phyloP scores from a whole-genome alignment of 2,113 vertebrate genomes.

The Polyodon spathula region DNA sequence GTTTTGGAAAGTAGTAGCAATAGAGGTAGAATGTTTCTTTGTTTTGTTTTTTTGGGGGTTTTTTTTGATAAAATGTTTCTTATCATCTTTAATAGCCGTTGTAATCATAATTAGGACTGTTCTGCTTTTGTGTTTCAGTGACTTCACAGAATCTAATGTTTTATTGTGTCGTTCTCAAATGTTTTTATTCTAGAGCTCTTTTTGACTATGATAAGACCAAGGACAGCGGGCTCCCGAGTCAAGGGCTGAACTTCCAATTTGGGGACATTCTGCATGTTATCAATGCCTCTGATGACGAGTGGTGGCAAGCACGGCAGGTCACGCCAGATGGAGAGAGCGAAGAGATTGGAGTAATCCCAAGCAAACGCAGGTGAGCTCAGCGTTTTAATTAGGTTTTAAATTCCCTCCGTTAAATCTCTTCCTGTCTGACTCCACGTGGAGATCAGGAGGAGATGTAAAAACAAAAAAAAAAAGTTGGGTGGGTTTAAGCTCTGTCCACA shows the following conservation, averaged over 20 bases:
- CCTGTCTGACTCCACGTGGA: not conserved
- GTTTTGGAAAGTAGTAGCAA: no score
- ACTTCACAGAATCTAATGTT: no score
- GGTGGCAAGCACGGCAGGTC: slow-evolving; percentile 72
- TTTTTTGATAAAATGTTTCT: no score
- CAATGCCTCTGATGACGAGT: slow-evolving; percentile 72
- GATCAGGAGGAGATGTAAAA: no score
- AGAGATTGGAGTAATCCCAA: slow-evolving; percentile 70
- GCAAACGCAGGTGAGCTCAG: slow-evolving; percentile 61
- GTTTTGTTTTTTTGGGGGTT: no score
- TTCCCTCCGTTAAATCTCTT: not conserved
- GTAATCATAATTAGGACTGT: no score
- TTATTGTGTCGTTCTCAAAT: no score
- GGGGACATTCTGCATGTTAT: slow-evolving; percentile 72
- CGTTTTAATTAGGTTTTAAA: slow-evolving; percentile 6
- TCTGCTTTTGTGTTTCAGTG: no score
- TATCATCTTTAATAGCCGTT: no score
- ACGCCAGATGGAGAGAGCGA: slow-evolving; percentile 65
- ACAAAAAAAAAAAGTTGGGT: no score
- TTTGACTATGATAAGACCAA: slow-evolving; percentile 77
- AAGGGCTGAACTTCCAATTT: slow-evolving; percentile 70
- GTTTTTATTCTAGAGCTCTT: slow-evolving; percentile 48
- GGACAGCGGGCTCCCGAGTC: slow-evolving; percentile 71
- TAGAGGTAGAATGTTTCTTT: no score
- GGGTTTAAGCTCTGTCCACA: no score